A percentile compares a stretch with the other conserved stretches of the same genome.
phyloP scores from a whole-genome alignment of 2,113 vertebrate genomes.

The Hiodon tergisus region DNA sequence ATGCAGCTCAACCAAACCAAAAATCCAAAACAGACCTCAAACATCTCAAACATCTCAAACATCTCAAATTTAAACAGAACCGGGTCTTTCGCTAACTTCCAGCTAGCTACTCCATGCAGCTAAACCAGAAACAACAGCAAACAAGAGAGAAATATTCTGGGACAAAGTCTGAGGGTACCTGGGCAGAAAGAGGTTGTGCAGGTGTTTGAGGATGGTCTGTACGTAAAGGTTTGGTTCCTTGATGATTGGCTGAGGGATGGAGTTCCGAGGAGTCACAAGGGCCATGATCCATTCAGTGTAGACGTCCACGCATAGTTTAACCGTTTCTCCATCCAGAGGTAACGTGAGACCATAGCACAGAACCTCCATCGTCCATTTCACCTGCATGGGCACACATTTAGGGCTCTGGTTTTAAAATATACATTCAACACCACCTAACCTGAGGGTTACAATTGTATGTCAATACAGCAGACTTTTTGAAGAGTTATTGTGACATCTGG shows the following conservation, averaged over 20 bases:
- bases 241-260: constrained; percentile 81
- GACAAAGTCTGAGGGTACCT: constrained; percentile 58
- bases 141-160: neutral
- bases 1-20: too few species aligned
- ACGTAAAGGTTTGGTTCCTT: constrained; percentile 86
- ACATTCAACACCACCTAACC: neutral
- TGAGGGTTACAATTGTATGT: too few species aligned
- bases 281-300: constrained; percentile 95
- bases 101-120: too few species aligned
- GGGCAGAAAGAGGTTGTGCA: constrained; percentile 84
- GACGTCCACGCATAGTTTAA: constrained; percentile 86
- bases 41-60: too few species aligned
- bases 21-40: too few species aligned
- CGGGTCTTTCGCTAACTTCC: too few species aligned
- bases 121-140: neutral
- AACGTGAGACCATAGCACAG: constrained; percentile 86
- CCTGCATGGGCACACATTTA: constrained; percentile 50
- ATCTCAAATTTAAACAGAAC: neutral
- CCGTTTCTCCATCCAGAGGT: constrained; percentile 82
- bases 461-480: too few species aligned
- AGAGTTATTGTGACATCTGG: too few species aligned
- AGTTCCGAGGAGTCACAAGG: constrained; percentile 75
- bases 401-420: too few species aligned
- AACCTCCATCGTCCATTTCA: constrained; percentile 97
- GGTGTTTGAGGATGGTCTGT: constrained; percentile 86